These are phyloP conservation scores for Schrankia costaestrigalis DNA, from an alignment of 2,888 invertebrate species.

Conservation along the genomic window DNA sequence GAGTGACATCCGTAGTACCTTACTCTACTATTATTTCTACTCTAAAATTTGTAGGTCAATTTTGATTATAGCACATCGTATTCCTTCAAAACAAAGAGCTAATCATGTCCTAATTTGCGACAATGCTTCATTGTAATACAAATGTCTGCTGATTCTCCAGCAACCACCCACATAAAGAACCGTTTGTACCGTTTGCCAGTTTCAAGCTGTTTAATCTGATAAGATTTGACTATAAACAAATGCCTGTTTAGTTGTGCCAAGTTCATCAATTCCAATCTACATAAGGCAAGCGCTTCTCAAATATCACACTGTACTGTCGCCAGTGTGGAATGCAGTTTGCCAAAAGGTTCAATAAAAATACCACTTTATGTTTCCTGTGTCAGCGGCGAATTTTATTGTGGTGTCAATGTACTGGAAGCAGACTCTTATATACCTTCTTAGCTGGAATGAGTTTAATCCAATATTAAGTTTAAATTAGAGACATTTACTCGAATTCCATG, in stretches of 20 bases:
- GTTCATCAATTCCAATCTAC: too few relatives aligned
- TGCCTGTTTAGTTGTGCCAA: slow-evolving; percentile 23
- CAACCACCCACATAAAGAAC: background rate
- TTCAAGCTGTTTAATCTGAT: slow-evolving; percentile 13
- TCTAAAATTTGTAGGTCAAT: slow-evolving; percentile 52
- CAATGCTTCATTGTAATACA: slow-evolving; percentile 11
- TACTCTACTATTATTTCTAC: too few relatives aligned
- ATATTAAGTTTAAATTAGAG: slow-evolving; percentile 37
- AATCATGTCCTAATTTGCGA: slow-evolving; percentile 16
- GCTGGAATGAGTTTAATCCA: slow-evolving; percentile 53
- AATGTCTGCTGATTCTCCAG: slow-evolving; percentile 14
- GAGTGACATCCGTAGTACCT: slow-evolving; percentile 44
- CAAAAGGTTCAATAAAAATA: slow-evolving; percentile 72
- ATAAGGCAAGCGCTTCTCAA: slow-evolving; percentile 36
- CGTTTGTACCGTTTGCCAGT: background rate
- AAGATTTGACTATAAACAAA: slow-evolving; percentile 13
- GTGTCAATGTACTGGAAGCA: slow-evolving; percentile 64
- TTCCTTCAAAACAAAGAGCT: slow-evolving; percentile 38
- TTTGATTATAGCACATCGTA: slow-evolving; percentile 41
- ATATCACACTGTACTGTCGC: slow-evolving; percentile 43
- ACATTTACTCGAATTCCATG: too few relatives aligned
- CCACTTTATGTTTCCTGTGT: slow-evolving; percentile 74
- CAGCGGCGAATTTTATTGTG: slow-evolving; percentile 67
- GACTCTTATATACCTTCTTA: slow-evolving; percentile 48
- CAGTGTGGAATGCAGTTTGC: slow-evolving; percentile 61